A percentile compares a stretch with the other conserved stretches of the same genome.
Evolutionary conservation across 2,888 invertebrate genomes (phyloP).

Genomic region (Halictus quadricinctus): DNA sequence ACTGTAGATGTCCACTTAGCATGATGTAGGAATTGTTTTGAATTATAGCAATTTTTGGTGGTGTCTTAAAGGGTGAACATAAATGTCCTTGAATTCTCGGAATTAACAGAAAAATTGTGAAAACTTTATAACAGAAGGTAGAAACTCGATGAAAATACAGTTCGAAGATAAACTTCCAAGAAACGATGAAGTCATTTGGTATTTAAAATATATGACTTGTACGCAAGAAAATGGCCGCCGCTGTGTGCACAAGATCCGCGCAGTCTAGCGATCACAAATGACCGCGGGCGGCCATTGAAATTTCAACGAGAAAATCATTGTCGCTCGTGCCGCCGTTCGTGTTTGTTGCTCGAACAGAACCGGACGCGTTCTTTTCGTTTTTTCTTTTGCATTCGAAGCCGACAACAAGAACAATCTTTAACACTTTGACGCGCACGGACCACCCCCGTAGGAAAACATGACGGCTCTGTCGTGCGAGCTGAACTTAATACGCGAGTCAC

Average conservation of each 20-base stretch:
- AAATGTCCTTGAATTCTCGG: too few relatives aligned
- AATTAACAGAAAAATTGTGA: too few relatives aligned
- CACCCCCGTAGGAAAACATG: constrained; percentile 67
- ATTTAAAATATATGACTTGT: too few relatives aligned
- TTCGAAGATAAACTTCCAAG: too few relatives aligned
- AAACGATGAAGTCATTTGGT: too few relatives aligned
- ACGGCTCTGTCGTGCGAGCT: constrained; percentile 47
- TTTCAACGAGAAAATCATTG: background rate
- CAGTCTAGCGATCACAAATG: background rate
- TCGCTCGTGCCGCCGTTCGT: background rate
- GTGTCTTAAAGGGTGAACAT: too few relatives aligned
- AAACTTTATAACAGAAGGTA: too few relatives aligned
- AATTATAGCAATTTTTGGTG: background rate
- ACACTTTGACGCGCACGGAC: constrained; percentile 60
- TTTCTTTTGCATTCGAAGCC: constrained; percentile 36
- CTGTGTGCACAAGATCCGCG: background rate
- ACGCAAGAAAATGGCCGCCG: too few relatives aligned
- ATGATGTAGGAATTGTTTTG: background rate
- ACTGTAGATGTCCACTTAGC: too few relatives aligned
- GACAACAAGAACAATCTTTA: constrained; percentile 30
- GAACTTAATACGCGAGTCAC: constrained; percentile 72
- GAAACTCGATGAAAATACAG: too few relatives aligned
- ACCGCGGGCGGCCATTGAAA: background rate
- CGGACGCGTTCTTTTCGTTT: constrained; percentile 4
- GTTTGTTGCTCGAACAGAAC: constrained; percentile 37